Percentiles rank a stretch among this genome's conserved stretches.
phyloP scores from a whole-genome alignment of 2,888 invertebrate genomes.

The Andrena marginata region DNA sequence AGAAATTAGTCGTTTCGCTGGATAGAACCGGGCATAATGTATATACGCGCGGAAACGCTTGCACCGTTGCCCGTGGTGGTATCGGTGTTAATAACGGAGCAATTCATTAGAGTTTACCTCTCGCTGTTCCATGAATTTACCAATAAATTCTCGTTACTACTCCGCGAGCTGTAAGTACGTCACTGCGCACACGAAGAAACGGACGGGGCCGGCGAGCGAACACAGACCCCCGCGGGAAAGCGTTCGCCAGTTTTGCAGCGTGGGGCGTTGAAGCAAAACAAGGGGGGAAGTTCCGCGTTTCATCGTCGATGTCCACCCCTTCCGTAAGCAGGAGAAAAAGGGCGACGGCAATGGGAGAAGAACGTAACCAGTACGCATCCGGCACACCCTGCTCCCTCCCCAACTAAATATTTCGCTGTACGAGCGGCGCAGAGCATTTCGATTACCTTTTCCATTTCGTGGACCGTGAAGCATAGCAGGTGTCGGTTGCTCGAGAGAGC shows the following conservation, averaged over 20 bases:
- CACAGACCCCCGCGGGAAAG: not conserved
- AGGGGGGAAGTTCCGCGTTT: conserved; percentile 13
- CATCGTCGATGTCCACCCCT: conserved; percentile 27
- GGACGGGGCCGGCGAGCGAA: not conserved
- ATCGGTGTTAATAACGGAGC: conserved; percentile 63
- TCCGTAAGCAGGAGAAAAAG: conserved; percentile 4
- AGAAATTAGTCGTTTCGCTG: conserved; percentile 47
- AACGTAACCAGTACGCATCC: conserved; percentile 7
- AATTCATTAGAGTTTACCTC: conserved; percentile 69
- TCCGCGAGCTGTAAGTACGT: conserved; percentile 36
- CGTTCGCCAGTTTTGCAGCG: not conserved
- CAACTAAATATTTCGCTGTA: conserved; percentile 10
- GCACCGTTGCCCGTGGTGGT: conserved; percentile 9
- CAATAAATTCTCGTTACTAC: conserved; percentile 68
- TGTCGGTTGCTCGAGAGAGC: not conserved
- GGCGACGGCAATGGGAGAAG: not conserved
- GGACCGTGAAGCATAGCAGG: not conserved
- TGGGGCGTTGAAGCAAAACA: conserved; percentile 19
- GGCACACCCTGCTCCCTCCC: no score
- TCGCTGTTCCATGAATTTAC: conserved; percentile 61
- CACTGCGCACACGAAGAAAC: conserved; percentile 13
- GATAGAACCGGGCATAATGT: conserved; percentile 30
- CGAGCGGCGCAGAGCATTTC: not conserved
- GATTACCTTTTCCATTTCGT: not conserved
- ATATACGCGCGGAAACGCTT: not conserved